A percentile compares a stretch with the other conserved stretches of the same genome.
phyloP scores from a whole-genome alignment of 2,888 invertebrate genomes.

The Clostera curtula region DNA sequence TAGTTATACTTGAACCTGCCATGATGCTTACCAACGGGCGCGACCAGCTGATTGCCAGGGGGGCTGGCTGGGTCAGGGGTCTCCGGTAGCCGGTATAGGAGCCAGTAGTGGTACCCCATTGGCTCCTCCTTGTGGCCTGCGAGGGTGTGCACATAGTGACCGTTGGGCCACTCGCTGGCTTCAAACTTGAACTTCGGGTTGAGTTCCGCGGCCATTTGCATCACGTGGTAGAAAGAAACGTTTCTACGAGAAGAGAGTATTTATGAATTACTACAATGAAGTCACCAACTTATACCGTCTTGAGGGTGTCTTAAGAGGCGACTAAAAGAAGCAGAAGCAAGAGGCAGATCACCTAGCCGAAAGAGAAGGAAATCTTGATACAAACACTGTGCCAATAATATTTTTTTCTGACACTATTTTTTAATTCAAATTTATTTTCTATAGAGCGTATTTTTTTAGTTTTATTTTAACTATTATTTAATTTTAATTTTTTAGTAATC shows the following conservation, averaged over 20 bases:
- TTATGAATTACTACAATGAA: too few relatives aligned
- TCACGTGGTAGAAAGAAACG: conserved; percentile 81
- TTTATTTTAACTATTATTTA: too few relatives aligned
- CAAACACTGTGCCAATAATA: too few relatives aligned
- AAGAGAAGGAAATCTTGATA: too few relatives aligned
- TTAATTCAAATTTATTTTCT: too few relatives aligned
- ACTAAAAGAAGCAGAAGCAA: too few relatives aligned
- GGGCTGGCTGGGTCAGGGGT: conserved; percentile 86
- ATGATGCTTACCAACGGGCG: conserved; percentile 83
- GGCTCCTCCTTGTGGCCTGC: conserved; percentile 87
- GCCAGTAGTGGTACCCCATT: conserved; percentile 92
- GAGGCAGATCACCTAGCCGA: too few relatives aligned
- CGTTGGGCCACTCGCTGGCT: conserved; percentile 93
- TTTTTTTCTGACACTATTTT: too few relatives aligned
- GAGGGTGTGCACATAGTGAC: conserved; percentile 92
- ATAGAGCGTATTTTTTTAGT: too few relatives aligned
- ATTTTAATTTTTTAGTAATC: too few relatives aligned
- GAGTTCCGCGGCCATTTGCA: conserved; percentile 89
- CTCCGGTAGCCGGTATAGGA: conserved; percentile 87
- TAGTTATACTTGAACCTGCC: neutral
- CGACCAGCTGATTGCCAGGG: conserved; percentile 90
- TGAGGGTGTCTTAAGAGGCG: too few relatives aligned
- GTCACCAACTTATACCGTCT: too few relatives aligned
- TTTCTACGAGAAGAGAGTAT: conserved; percentile 49
- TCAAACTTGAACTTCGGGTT: conserved; percentile 83